Evolutionary conservation across 2,888 invertebrate species (phyloP).

Genomic region (Keiferia lycopersicella): DNA sequence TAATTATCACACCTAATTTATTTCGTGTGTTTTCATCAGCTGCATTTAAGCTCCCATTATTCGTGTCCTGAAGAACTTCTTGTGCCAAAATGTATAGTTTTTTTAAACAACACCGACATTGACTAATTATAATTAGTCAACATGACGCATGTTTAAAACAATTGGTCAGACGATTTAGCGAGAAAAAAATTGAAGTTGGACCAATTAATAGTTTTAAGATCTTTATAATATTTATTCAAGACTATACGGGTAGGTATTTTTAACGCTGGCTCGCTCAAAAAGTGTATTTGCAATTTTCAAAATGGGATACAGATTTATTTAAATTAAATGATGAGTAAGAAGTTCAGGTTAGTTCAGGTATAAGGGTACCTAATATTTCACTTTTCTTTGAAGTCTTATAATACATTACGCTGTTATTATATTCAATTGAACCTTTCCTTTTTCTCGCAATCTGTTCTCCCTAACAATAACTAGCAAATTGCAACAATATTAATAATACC

Average conservation of each 20-base stretch:
- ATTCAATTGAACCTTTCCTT: no score
- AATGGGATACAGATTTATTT: no score
- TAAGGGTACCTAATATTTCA: neutral
- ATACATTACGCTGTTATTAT: no score
- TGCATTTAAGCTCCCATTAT: constrained; percentile 9
- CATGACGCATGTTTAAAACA: constrained; percentile 21
- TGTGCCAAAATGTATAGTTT: constrained; percentile 44
- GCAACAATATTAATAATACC: constrained; percentile 28
- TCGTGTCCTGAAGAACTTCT: neutral
- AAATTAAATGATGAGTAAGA: no score
- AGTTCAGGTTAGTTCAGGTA: no score
- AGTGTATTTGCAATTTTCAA: no score
- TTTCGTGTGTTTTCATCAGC: neutral
- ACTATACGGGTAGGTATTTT: no score
- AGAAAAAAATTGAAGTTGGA: neutral
- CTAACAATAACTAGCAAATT: constrained; percentile 13
- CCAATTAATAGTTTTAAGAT: constrained; percentile 8
- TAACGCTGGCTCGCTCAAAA: no score
- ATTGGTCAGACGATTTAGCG: neutral
- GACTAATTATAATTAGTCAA: constrained; percentile 42
- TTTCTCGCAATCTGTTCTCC: neutral
- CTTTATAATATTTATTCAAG: no score
- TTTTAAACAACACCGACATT: constrained; percentile 45
- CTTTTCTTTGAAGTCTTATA: no score
- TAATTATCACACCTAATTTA: constrained; percentile 10